Percentiles rank a stretch among this genome's conserved stretches.
These are phyloP conservation scores for Lacanobia wlatinum DNA, from an alignment of 2,888 invertebrate species.

Conservation along the genomic window DNA sequence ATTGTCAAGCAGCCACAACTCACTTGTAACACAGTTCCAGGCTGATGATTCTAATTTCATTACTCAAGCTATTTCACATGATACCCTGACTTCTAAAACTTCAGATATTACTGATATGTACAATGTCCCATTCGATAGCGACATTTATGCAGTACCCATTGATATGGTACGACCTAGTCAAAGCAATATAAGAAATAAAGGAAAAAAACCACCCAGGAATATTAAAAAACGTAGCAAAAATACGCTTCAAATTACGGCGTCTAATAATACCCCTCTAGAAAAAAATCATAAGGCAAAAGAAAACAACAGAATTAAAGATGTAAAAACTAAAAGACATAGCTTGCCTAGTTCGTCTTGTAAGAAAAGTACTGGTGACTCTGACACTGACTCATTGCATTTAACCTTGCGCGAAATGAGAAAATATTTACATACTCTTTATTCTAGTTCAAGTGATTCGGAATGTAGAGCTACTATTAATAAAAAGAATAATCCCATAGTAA, in stretches of 20 bases:
- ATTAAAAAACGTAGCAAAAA: slow-evolving; percentile 84
- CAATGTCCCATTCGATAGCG: slow-evolving; percentile 97
- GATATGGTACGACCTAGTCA: slow-evolving; percentile 93
- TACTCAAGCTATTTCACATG: slow-evolving; percentile 97
- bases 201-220: slow-evolving; percentile 81
- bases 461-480: slow-evolving; percentile 86
- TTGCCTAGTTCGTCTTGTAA: slow-evolving; percentile 92
- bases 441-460: slow-evolving; percentile 93
- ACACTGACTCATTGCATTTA: slow-evolving; percentile 94
- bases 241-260: slow-evolving; percentile 75
- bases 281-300: slow-evolving; percentile 78
- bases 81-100: slow-evolving; percentile 93
- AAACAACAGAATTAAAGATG: slow-evolving; percentile 79
- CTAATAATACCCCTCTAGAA: slow-evolving; percentile 72
- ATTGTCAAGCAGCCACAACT: slow-evolving; percentile 96
- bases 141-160: slow-evolving; percentile 96
- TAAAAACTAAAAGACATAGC: slow-evolving; percentile 92
- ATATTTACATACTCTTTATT: slow-evolving; percentile 95
- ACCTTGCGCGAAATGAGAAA: slow-evolving; percentile 96
- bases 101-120: slow-evolving; percentile 96
- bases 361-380: slow-evolving; percentile 89
- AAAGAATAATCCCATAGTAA: slow-evolving; percentile 86
- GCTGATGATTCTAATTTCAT: slow-evolving; percentile 96
- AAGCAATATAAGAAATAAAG: slow-evolving; percentile 80
- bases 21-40: slow-evolving; percentile 94